Conservation (phyloP, 1,140 invertebrate genomes). For the Caerostris darwini region DNA sequence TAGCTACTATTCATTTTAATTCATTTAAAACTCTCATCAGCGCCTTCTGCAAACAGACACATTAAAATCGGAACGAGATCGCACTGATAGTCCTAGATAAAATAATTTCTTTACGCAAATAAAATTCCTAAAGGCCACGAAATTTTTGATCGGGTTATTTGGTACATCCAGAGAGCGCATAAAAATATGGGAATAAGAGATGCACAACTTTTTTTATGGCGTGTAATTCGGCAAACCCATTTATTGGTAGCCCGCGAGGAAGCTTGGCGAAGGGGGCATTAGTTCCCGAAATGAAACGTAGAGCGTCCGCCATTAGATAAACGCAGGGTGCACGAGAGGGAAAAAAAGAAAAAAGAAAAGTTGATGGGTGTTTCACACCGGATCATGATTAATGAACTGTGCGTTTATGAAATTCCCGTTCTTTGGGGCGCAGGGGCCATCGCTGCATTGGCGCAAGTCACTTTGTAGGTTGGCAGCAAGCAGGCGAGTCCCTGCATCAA, state of each 20-base stretch:
- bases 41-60: too few relatives aligned
- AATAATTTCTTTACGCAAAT: too few relatives aligned
- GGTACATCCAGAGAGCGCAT: background rate
- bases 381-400: conserved; percentile 72
- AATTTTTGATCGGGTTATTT: too few relatives aligned
- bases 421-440: background rate
- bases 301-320: background rate
- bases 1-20: too few relatives aligned
- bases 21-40: too few relatives aligned
- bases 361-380: conserved; percentile 56
- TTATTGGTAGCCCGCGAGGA: background rate
- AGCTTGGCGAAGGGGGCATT: conserved; percentile 8
- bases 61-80: too few relatives aligned
- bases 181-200: background rate
- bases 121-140: too few relatives aligned
- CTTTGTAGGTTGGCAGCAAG: background rate
- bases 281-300: conserved; percentile 26
- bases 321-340: background rate
- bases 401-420: conserved; percentile 61
- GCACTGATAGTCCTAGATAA: too few relatives aligned
- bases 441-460: background rate
- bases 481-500: too few relatives aligned
- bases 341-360: background rate
- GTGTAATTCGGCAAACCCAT: conserved; percentile 4
- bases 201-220: background rate